A percentile compares a stretch with the other conserved stretches of the same genome.
These are phyloP conservation scores for Punctoribates punctum DNA, from an alignment of 2,888 invertebrate species.

Conservation along the genomic window DNA sequence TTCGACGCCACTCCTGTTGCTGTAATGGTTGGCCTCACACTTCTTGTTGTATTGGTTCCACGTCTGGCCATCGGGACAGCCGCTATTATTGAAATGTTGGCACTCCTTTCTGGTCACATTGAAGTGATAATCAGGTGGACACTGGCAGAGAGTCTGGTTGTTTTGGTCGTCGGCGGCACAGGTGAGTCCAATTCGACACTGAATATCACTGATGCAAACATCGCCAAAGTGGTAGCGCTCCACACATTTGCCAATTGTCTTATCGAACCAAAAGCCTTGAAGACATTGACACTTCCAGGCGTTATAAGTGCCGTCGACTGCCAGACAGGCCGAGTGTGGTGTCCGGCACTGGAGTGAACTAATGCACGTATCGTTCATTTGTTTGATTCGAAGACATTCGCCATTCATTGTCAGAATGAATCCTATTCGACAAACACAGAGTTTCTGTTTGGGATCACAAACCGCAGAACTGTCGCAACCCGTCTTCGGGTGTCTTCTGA, in stretches of 20 bases:
- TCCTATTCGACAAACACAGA: not conserved
- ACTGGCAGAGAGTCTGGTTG: slow-evolving; percentile 8
- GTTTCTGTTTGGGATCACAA: slow-evolving; percentile 21
- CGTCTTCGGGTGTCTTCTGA: not conserved
- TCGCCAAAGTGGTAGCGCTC: not conserved
- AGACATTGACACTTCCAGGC: slow-evolving; percentile 17
- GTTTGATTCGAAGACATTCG: not conserved
- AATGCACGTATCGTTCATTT: not conserved
- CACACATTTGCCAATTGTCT: not conserved
- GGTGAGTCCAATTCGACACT: slow-evolving; percentile 7
- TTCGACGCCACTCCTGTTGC: not conserved
- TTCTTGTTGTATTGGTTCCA: slow-evolving; percentile 37
- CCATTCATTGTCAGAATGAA: not conserved
- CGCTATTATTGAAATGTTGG: slow-evolving; percentile 32
- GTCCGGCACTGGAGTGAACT: slow-evolving; percentile 8
- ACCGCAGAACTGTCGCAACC: slow-evolving; percentile 6
- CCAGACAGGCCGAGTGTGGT: not conserved
- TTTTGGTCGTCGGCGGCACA: slow-evolving; percentile 1
- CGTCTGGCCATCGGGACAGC: slow-evolving; percentile 38
- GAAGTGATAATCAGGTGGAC: slow-evolving; percentile 18
- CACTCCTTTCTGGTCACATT: slow-evolving; percentile 4
- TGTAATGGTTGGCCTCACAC: slow-evolving; percentile 39
- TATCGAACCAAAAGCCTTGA: slow-evolving; percentile 15
- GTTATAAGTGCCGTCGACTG: not conserved
- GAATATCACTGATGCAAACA: not conserved